These are phyloP conservation scores for Galaxias olidus DNA, from an alignment of 2,797 vertebrate species.

Conservation along the genomic window DNA sequence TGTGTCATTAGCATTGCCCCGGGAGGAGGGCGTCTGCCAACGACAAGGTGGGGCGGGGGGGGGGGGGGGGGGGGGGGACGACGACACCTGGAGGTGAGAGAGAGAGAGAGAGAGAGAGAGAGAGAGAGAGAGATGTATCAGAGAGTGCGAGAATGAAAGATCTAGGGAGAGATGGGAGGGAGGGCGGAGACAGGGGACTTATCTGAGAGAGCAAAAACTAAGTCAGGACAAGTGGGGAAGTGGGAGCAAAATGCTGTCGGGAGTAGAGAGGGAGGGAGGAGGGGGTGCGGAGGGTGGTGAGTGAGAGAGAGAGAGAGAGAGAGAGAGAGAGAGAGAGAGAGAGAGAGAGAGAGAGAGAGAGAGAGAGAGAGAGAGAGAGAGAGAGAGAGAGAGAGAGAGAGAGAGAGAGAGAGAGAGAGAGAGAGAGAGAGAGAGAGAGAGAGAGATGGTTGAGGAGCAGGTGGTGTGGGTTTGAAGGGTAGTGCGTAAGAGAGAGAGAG, in stretches of 20 bases:
- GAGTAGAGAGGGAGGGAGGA: background rate
- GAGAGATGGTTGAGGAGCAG: slow-evolving; percentile 43
- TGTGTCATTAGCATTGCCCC: slow-evolving; percentile 76
- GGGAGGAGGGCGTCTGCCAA: slow-evolving; percentile 67
- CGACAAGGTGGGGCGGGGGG: too few species aligned
- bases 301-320: background rate
- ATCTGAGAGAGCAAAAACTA: too few species aligned
- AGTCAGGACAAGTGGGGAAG: too few species aligned
- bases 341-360: too few species aligned
- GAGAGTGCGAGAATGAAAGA: too few species aligned
- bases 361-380: background rate
- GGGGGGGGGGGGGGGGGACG: slow-evolving; percentile 46
- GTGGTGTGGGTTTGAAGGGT: slow-evolving; percentile 16
- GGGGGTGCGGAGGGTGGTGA: too few species aligned
- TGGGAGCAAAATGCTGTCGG: too few species aligned
- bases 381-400: slow-evolving; percentile 39
- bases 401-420: slow-evolving; percentile 44
- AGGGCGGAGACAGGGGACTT: too few species aligned
- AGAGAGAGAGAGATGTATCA: too few species aligned
- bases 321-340: background rate
- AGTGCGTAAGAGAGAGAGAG: slow-evolving; percentile 29
- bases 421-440: slow-evolving; percentile 26
- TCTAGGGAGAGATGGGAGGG: too few species aligned
- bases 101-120: too few species aligned
- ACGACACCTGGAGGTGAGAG: too few species aligned